These are phyloP conservation scores for Lepeophtheirus salmonis DNA, from an alignment of 1,140 invertebrate species.

Conservation along the genomic window DNA sequence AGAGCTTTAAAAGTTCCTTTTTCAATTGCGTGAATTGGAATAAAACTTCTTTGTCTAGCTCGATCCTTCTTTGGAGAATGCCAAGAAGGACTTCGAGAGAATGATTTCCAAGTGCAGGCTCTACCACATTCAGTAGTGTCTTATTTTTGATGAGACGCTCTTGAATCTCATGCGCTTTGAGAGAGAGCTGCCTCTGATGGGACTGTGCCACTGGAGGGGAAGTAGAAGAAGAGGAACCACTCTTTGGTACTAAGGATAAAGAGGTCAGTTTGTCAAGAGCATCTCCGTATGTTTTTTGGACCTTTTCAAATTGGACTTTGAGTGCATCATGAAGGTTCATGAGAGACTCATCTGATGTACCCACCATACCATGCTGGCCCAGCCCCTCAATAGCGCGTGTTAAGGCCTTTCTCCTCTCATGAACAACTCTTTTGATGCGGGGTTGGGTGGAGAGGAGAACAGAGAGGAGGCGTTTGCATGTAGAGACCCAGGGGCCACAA, in stretches of 20 bases:
- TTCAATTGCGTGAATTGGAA: conserved; percentile 47
- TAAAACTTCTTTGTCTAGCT: conserved; percentile 47
- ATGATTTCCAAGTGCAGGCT: conserved; percentile 38
- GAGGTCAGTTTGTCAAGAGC: conserved; percentile 9
- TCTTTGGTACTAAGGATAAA: conserved; percentile 21
- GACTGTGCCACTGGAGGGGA: conserved; percentile 58
- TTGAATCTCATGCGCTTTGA: conserved; percentile 55
- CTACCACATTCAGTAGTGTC: conserved; percentile 60
- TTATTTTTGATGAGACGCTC: conserved; percentile 77
- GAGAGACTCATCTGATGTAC: conserved; percentile 36
- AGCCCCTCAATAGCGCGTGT: conserved; percentile 62
- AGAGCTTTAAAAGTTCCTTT: conserved; percentile 33
- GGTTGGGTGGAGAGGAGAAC: conserved; percentile 38
- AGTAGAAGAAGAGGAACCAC: conserved; percentile 22
- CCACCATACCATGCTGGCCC: conserved; percentile 64
- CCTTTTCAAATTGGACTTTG: conserved; percentile 57
- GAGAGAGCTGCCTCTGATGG: conserved; percentile 64
- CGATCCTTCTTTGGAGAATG: conserved; percentile 41
- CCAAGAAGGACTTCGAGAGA: conserved; percentile 36
- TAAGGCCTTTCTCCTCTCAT: conserved; percentile 44
- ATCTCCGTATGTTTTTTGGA: conserved; percentile 33
- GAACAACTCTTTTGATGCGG: conserved; percentile 36
- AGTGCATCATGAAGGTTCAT: conserved; percentile 44
- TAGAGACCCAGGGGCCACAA: conserved; percentile 32
- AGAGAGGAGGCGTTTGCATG: conserved; percentile 37